Conservation (phyloP, 2,797 vertebrate genomes). For the Liparis tanakae region DNA sequence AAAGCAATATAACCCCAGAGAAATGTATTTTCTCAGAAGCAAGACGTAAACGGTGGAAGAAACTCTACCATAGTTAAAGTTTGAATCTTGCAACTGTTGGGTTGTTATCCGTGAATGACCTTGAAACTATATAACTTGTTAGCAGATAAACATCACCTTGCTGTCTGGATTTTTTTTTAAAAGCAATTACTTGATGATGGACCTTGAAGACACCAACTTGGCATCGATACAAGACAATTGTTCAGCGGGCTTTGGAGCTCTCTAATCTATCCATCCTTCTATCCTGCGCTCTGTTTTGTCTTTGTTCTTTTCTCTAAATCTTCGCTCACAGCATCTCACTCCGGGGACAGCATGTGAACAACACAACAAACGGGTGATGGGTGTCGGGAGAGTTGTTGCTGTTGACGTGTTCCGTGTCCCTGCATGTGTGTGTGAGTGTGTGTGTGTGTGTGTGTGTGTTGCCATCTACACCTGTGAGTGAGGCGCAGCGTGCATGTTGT, state of each 20-base stretch:
- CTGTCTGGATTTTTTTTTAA: background rate
- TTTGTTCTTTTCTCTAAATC: slow-evolving; percentile 47
- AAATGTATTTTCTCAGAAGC: background rate
- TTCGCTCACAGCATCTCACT: slow-evolving; percentile 36
- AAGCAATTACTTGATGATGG: slow-evolving; percentile 9
- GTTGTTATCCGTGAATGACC: background rate
- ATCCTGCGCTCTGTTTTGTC: slow-evolving; percentile 17
- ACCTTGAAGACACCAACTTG: slow-evolving; percentile 37
- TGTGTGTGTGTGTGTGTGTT: slow-evolving; percentile 1
- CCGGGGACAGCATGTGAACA: slow-evolving; percentile 48
- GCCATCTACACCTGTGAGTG: slow-evolving; percentile 24
- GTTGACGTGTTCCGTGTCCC: slow-evolving; percentile 13
- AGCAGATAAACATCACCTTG: slow-evolving; percentile 8
- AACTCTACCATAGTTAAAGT: background rate
- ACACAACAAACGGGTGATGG: slow-evolving; percentile 42
- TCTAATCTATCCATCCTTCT: background rate
- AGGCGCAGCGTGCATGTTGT: slow-evolving; percentile 30
- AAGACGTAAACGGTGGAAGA: background rate
- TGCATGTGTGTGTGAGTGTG: slow-evolving; percentile 1
- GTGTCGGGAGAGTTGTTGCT: slow-evolving; percentile 45
- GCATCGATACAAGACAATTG: slow-evolving; percentile 12
- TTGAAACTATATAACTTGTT: background rate
- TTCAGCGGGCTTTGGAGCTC: slow-evolving; percentile 6
- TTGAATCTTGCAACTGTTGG: background rate
- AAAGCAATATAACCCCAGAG: background rate